phyloP scores from a whole-genome alignment of 2,888 invertebrate genomes.

The Cyclophora albipunctata region DNA sequence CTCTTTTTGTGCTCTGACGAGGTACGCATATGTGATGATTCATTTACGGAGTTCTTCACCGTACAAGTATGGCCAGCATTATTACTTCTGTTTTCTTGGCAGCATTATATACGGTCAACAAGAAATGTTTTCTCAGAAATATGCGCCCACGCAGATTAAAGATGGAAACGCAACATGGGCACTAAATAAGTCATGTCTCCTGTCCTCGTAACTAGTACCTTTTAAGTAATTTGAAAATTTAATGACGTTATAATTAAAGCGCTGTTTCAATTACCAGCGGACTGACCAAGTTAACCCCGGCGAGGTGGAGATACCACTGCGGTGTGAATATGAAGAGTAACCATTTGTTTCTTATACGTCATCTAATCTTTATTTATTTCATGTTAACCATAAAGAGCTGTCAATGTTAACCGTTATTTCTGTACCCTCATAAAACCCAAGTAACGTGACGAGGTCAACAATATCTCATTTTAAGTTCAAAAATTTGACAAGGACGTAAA shows the following conservation, averaged over 20 bases:
- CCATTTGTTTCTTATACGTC: too few species aligned
- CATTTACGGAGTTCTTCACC: constrained; percentile 69
- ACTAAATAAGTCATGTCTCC: constrained; percentile 69
- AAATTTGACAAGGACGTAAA: constrained; percentile 45
- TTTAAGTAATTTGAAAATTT: constrained; percentile 44
- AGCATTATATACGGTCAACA: constrained; percentile 64
- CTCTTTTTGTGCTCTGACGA: constrained; percentile 67
- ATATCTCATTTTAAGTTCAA: constrained; percentile 20
- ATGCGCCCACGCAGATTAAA: constrained; percentile 72
- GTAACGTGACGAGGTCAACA: constrained; percentile 4
- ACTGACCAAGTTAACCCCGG: too few species aligned
- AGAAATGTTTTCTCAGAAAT: constrained; percentile 73
- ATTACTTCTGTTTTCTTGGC: constrained; percentile 72
- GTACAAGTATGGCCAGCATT: constrained; percentile 69
- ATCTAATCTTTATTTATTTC: too few species aligned
- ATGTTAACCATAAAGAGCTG: too few species aligned
- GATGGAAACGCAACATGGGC: constrained; percentile 69
- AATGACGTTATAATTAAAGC: constrained; percentile 36
- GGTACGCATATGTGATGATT: constrained; percentile 72
- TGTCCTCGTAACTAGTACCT: constrained; percentile 55
- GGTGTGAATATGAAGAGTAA: too few species aligned
- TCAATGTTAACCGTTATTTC: too few species aligned
- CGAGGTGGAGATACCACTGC: too few species aligned
- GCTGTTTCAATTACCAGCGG: constrained; percentile 30
- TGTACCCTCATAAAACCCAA: too few species aligned